Evolutionary conservation across 2,888 invertebrate species (phyloP).

Genomic region (Pimpla rufipes): DNA sequence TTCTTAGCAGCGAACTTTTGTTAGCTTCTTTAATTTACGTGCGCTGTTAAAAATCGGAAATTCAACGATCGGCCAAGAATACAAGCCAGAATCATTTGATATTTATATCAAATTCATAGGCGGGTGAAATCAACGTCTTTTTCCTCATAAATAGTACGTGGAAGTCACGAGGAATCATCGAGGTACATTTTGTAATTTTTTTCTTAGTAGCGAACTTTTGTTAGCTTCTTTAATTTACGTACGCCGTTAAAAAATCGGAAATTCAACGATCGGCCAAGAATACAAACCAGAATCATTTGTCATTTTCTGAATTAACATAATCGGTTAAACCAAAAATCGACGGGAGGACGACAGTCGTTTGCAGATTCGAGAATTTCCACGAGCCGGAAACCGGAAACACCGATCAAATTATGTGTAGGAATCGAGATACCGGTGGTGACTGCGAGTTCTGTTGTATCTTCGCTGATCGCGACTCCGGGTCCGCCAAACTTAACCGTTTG

Average conservation of each 20-base stretch:
- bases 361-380: constrained; percentile 39
- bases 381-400: constrained; percentile 75
- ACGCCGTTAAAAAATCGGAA: too few species aligned
- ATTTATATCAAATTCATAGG: neutral
- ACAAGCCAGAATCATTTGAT: neutral
- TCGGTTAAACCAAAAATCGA: constrained; percentile 14
- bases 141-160: too few species aligned
- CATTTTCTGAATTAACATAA: constrained; percentile 35
- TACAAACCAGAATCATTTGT: neutral
- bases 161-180: too few species aligned
- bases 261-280: neutral
- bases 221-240: too few species aligned
- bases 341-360: constrained; percentile 8
- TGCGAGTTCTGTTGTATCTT: constrained; percentile 38
- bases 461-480: constrained; percentile 40
- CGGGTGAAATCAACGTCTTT: too few species aligned
- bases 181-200: too few species aligned
- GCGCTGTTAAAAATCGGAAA: too few species aligned
- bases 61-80: neutral
- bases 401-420: constrained; percentile 68
- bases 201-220: too few species aligned
- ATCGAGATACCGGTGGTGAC: constrained; percentile 43
- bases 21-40: too few species aligned
- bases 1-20: too few species aligned
- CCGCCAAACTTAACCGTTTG: constrained; percentile 75